Evolutionary conservation across 2,797 vertebrate species (phyloP).

Genomic region (Sebastes minor): DNA sequence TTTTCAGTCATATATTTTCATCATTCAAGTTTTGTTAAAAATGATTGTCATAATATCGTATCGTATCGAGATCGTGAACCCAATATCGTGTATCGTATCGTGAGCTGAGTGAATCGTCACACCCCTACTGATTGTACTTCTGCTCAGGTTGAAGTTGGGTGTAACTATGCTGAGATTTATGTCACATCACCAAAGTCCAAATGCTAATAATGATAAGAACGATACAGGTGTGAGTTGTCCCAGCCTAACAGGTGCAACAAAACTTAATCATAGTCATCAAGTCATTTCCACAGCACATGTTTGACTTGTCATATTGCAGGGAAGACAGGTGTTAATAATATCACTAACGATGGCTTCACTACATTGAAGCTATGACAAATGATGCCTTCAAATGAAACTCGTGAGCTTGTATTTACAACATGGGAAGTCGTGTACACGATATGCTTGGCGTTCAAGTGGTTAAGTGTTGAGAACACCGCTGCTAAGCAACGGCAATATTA

Average conservation of each 20-base stretch:
- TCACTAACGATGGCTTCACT: neutral
- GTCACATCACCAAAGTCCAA: neutral
- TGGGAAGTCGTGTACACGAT: no score
- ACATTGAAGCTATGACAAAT: neutral
- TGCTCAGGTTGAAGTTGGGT: neutral
- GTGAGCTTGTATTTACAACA: no score
- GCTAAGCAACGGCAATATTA: no score
- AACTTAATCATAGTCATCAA: neutral
- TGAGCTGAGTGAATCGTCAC: no score
- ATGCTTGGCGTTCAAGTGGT: no score
- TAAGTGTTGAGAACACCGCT: no score
- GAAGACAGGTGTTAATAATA: neutral
- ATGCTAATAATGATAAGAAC: neutral
- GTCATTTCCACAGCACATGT: neutral
- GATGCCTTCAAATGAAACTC: no score
- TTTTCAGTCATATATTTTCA: no score
- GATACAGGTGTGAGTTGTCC: neutral
- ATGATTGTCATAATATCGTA: no score
- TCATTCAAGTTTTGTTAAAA: no score
- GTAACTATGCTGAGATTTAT: neutral
- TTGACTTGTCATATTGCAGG: neutral
- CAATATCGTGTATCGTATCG: no score
- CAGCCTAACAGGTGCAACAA: neutral
- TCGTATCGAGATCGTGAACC: no score
- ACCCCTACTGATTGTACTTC: neutral